These are phyloP conservation scores for Ophthalmolycus amberensis DNA, from an alignment of 2,113 vertebrate species.

Conservation along the genomic window DNA sequence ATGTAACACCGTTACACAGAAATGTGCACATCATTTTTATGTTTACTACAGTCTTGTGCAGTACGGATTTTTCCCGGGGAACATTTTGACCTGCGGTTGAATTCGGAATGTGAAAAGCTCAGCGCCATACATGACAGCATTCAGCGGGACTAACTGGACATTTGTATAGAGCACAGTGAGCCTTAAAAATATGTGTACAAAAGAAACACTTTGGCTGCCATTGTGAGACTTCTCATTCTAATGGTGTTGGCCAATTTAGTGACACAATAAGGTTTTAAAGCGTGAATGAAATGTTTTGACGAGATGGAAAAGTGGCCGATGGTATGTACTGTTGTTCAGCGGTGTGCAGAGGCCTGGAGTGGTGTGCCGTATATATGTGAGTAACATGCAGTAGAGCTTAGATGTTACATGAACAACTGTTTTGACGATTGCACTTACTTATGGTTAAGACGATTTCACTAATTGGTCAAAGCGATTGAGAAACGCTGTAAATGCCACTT, in stretches of 20 bases:
- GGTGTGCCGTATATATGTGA: no score
- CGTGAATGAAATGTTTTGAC: background rate
- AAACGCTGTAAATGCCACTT: background rate
- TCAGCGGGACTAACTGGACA: background rate
- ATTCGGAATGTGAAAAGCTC: background rate
- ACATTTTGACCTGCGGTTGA: background rate
- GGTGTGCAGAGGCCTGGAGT: no score
- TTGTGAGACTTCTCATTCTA: background rate
- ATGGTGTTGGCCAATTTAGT: background rate
- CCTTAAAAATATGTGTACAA: background rate
- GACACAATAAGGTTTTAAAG: background rate
- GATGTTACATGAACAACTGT: background rate
- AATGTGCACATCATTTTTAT: no score
- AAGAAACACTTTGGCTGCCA: background rate
- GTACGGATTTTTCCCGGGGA: background rate
- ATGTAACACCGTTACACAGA: no score
- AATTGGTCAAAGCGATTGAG: background rate
- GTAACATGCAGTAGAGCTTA: background rate
- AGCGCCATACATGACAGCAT: background rate
- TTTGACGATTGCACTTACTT: background rate
- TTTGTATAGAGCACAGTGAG: background rate
- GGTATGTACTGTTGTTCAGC: no score
- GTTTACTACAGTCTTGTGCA: no score
- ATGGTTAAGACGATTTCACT: background rate
- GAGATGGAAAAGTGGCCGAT: no score